These are phyloP conservation scores for Gonioctena quinquepunctata DNA, from an alignment of 1,140 invertebrate genomes.

Conservation along the genomic window DNA sequence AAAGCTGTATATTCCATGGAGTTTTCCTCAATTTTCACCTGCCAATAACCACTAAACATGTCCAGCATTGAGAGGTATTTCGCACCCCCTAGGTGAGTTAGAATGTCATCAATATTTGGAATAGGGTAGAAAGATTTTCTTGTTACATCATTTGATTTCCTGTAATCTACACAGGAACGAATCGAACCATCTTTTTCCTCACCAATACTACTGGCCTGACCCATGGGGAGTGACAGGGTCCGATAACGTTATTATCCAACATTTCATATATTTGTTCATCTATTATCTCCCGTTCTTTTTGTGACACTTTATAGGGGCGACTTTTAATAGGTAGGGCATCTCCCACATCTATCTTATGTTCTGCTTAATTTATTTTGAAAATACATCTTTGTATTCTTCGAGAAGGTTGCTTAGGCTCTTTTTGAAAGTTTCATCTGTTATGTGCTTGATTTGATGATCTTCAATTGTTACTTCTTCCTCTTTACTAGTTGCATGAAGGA, in stretches of 20 bases:
- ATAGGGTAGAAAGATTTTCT: constrained; percentile 37
- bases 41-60: constrained; percentile 38
- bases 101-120: constrained; percentile 55
- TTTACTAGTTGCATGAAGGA: too few relatives aligned
- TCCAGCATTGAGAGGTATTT: constrained; percentile 53
- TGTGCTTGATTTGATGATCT: background rate
- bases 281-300: background rate
- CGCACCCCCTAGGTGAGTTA: constrained; percentile 54
- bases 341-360: background rate
- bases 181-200: background rate
- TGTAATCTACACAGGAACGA: too few relatives aligned
- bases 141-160: constrained; percentile 50
- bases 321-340: background rate
- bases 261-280: background rate
- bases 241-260: constrained; percentile 6
- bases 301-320: background rate
- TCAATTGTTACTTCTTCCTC: too few relatives aligned
- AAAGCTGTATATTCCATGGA: constrained; percentile 54
- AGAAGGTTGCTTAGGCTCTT: background rate
- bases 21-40: constrained; percentile 57
- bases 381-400: background rate
- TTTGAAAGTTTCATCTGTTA: background rate
- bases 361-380: background rate
- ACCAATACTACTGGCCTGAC: background rate
- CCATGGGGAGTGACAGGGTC: background rate